Percentiles rank a stretch among this genome's conserved stretches.
Conservation (phyloP, 2,797 vertebrate genomes). For the Odontamblyopus lacepedii region DNA sequence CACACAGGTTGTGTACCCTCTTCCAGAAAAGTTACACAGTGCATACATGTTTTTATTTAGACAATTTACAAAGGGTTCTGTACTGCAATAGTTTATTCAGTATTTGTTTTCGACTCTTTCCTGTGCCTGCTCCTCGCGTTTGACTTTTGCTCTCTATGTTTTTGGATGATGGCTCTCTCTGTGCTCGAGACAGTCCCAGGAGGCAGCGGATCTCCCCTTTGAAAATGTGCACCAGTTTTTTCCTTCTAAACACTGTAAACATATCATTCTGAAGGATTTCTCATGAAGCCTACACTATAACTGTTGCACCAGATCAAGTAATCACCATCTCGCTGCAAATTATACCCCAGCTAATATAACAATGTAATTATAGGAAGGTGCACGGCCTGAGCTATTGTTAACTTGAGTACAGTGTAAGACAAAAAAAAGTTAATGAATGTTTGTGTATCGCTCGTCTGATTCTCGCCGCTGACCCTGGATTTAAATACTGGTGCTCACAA, state of each 20-base stretch:
- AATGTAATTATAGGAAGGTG: constrained; percentile 55
- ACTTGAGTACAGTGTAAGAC: constrained; percentile 36
- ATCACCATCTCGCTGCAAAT: constrained; percentile 53
- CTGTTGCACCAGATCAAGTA: constrained; percentile 41
- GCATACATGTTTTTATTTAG: not conserved
- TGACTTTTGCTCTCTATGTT: constrained; percentile 4
- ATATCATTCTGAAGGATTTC: constrained; percentile 25
- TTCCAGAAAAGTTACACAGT: not conserved
- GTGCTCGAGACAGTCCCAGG: constrained; percentile 28
- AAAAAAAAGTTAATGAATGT: constrained; percentile 59
- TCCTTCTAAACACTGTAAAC: constrained; percentile 36
- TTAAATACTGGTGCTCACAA: constrained; percentile 41
- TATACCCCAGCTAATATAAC: constrained; percentile 44
- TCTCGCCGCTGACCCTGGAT: constrained; percentile 50
- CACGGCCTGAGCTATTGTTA: constrained; percentile 45
- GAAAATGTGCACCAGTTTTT: constrained; percentile 37
- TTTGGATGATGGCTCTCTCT: constrained; percentile 27
- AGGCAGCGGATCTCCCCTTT: constrained; percentile 44
- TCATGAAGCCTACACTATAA: constrained; percentile 23
- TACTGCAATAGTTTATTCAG: not conserved
- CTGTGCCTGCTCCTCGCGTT: not conserved
- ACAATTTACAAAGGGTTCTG: not conserved
- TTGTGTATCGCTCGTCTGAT: constrained; percentile 53
- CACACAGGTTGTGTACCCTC: not conserved
- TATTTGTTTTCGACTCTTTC: not conserved